phyloP scores from a whole-genome alignment of 2,888 invertebrate species.

The Metallyticus violacea region DNA sequence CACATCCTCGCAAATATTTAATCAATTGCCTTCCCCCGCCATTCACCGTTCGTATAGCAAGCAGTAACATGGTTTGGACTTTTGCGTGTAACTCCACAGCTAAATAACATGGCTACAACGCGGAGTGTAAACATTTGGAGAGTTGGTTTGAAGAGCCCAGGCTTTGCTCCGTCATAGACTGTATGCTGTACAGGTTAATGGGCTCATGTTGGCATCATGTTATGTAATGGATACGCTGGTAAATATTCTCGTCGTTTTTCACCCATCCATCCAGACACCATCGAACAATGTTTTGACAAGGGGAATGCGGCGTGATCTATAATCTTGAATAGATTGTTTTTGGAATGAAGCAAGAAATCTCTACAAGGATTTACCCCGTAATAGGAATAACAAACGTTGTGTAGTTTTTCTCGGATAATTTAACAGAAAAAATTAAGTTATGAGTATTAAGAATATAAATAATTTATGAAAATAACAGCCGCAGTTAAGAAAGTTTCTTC shows the following conservation, averaged over 20 bases:
- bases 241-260: background rate
- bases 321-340: background rate
- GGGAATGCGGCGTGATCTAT: background rate
- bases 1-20: constrained; percentile 19
- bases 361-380: background rate
- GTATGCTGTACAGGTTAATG: constrained; percentile 12
- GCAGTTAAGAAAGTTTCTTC: too few relatives aligned
- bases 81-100: background rate
- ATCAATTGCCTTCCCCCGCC: background rate
- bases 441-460: too few relatives aligned
- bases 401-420: too few relatives aligned
- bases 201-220: constrained; percentile 1
- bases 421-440: too few relatives aligned
- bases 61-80: background rate
- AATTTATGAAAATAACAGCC: too few relatives aligned
- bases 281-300: too few relatives aligned
- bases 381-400: too few relatives aligned
- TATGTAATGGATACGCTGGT: constrained; percentile 13
- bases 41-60: background rate
- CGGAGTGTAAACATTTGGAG: constrained; percentile 14
- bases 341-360: background rate
- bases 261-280: too few relatives aligned
- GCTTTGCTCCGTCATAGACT: constrained; percentile 1
- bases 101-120: constrained; percentile 17
- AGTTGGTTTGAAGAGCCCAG: background rate